These are phyloP conservation scores for Hirundo rustica DNA, from an alignment of 2,797 vertebrate genomes.

Conservation along the genomic window DNA sequence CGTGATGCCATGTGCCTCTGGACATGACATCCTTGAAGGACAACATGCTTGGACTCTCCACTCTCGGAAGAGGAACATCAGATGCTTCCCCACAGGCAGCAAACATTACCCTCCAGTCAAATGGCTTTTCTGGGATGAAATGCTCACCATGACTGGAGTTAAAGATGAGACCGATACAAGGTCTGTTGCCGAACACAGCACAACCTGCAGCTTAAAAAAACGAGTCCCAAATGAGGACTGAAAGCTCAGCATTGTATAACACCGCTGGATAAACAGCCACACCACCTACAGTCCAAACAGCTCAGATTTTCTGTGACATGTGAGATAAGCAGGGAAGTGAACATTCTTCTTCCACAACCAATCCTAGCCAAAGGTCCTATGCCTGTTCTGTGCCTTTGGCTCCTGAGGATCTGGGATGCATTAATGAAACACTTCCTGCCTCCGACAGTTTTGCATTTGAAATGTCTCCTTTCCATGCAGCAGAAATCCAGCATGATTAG, in stretches of 20 bases:
- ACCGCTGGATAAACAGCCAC: neutral
- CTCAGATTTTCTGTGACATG: accelerated
- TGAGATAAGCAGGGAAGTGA: neutral
- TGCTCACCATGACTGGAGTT: neutral
- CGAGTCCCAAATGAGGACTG: neutral
- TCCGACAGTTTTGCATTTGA: neutral
- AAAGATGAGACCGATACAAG: accelerated
- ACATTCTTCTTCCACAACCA: neutral
- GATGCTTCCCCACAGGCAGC: neutral
- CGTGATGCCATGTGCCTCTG: accelerated
- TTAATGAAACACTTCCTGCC: neutral
- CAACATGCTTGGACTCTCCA: neutral
- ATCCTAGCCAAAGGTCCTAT: neutral
- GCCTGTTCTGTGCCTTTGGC: neutral
- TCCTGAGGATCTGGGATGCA: neutral
- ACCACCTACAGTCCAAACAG: neutral
- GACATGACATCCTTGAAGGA: neutral
- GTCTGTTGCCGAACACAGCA: neutral
- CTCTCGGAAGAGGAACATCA: accelerated
- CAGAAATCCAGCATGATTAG: neutral
- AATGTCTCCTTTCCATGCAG: neutral
- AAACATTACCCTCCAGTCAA: neutral
- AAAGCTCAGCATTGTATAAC: neutral
- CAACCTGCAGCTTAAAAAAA: neutral
- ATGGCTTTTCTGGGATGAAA: neutral